phyloP scores from a whole-genome alignment of 2,888 invertebrate genomes.

The Schizotus pectinicornis region DNA sequence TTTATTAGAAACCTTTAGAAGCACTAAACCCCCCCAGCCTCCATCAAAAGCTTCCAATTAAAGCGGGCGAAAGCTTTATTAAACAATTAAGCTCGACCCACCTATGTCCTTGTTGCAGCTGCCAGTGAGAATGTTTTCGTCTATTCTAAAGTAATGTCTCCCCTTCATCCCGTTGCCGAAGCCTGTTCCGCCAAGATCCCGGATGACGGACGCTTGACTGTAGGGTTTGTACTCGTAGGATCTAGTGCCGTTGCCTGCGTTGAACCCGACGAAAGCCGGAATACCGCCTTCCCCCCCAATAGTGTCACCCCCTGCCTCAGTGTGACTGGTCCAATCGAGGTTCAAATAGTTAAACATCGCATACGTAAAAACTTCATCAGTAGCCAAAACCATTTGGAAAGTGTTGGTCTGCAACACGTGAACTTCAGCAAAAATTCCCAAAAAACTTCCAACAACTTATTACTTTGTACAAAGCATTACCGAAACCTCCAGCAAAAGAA shows the following conservation, averaged over 20 bases:
- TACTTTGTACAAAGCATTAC: constrained; percentile 76
- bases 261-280: constrained; percentile 92
- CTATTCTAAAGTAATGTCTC: constrained; percentile 92
- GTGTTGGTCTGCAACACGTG: constrained; percentile 82
- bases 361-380: constrained; percentile 93
- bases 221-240: constrained; percentile 89
- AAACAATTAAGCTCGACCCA: constrained; percentile 52
- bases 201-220: constrained; percentile 83
- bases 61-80: not conserved
- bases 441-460: constrained; percentile 45
- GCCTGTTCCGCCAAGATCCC: constrained; percentile 83
- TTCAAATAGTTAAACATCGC: constrained; percentile 94
- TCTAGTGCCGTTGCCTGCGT: constrained; percentile 93
- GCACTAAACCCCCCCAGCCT: too few relatives aligned
- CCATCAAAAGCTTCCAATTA: too few relatives aligned
- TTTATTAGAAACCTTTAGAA: not conserved
- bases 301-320: constrained; percentile 90
- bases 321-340: constrained; percentile 89
- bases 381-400: constrained; percentile 92
- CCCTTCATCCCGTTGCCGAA: constrained; percentile 89
- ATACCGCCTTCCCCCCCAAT: constrained; percentile 85
- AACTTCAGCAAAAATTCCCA: not conserved
- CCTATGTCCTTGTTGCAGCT: constrained; percentile 92
- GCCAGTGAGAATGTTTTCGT: constrained; percentile 91
- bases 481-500: constrained; percentile 88